Base-by-base conservation (phyloP, 2,888 invertebrate species). In the Orthosia cruda region DNA sequence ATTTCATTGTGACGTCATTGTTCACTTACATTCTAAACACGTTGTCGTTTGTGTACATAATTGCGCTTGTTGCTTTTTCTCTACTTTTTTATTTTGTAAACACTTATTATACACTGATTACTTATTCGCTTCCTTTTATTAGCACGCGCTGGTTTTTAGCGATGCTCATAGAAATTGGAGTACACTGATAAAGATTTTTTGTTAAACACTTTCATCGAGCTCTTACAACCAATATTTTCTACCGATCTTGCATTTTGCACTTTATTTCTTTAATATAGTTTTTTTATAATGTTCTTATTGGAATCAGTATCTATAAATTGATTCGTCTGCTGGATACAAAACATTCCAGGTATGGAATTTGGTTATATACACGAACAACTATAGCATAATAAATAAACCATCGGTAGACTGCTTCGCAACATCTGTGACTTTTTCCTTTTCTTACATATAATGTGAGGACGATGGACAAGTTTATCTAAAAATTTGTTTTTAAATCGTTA, bases 81-180 rank as follows among this genome's bases (percentile, higher is more conserved):
- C 49, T 7, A 59, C 47, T 81, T 76, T 54, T 80, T 73, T 87
- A 66, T 81, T 86, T 87, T 74, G 81, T 86, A 86, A 86, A 87
- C 86, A 84, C 45, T 65, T 71, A 62, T 63, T 75, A 70, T 16
- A 57, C 58, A 71, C 55, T 57, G 62, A 83, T 79, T 83, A 80
- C 54, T 65, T 65, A 76, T 81, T 68, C 75, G 52, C 72, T 85
- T 86, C 87, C 87, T 79, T 79, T 75, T 63, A 72, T 59, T 62
- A 20, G 18, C 80, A 82, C 73, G 73, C 80, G 67, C 55, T 12
- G 49, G 26, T 73, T 80, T 82, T 84, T 72, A 18, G 54, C 16
- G 65, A 63, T 78, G 20, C 40, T 26, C 65, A 59, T 64, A 50
- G 3, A 52, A n/a, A 58, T 49, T 67, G 13, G 18, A 50, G 50